phyloP scores from a whole-genome alignment of 30 jellyfish, hydroid and myxozoan species.

The Nemopilema nomurai region DNA sequence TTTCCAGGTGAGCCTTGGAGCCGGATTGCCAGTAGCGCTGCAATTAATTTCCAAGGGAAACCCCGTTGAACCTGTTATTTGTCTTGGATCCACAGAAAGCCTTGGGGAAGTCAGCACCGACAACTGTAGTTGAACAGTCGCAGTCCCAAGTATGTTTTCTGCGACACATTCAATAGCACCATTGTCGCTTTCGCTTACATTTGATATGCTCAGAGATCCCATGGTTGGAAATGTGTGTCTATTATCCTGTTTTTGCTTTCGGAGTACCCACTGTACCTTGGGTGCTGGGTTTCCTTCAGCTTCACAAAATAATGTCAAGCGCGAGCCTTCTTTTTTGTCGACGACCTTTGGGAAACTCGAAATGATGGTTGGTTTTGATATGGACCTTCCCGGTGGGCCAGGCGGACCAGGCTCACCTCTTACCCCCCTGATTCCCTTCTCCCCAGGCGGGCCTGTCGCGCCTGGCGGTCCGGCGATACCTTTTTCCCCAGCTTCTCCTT shows the following conservation, averaged over 20 bases:
- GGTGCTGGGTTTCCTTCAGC: conserved; percentile 39
- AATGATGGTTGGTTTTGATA: conserved; percentile 16
- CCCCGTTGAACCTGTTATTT: conserved; percentile 10
- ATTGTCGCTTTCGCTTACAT: conserved; percentile 8
- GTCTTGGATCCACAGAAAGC: neutral
- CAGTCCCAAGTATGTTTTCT: conserved; percentile 38
- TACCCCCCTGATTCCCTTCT: conserved; percentile 7
- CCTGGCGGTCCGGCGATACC: conserved; percentile 21
- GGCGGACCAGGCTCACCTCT: conserved; percentile 18
- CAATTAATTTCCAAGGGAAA: conserved; percentile 1
- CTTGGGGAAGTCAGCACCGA: conserved; percentile 32
- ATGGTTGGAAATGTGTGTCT: conserved; percentile 31
- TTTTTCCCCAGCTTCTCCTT: conserved; percentile 7
- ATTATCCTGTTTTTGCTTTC: neutral
- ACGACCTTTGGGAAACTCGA: neutral
- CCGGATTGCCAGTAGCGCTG: conserved; percentile 41
- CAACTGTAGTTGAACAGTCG: neutral
- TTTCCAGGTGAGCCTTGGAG: conserved; percentile 25
- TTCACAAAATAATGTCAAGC: conserved; percentile 25
- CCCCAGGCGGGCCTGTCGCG: conserved; percentile 4
- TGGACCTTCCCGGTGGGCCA: conserved; percentile 25
- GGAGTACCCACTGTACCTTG: conserved; percentile 7
- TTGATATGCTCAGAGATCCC: conserved; percentile 20
- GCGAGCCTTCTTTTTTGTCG: neutral
- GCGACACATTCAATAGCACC: conserved; percentile 23